phyloP scores from a whole-genome alignment of 2,113 vertebrate species.

The Ploceus nigricollis region DNA sequence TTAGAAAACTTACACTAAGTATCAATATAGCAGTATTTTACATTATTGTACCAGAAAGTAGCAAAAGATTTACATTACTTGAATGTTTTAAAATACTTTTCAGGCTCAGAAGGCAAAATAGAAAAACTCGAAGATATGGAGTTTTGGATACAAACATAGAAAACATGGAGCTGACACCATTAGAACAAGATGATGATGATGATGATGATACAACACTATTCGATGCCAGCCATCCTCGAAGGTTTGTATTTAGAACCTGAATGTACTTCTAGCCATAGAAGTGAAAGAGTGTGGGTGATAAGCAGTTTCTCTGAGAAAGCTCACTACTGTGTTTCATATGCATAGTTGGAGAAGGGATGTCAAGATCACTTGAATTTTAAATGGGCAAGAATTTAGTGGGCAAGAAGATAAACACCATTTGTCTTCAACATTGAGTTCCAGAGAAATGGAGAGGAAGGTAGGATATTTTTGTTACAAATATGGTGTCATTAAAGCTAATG shows the following conservation, averaged over 20 bases:
- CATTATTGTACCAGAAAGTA: background rate
- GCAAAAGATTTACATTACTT: background rate
- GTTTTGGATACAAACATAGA: constrained; percentile 81
- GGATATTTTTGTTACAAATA: constrained; percentile 36
- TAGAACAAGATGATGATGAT: constrained; percentile 80
- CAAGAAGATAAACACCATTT: constrained; percentile 42
- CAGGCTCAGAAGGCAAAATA: constrained; percentile 76
- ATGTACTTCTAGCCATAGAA: background rate
- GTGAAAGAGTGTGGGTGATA: background rate
- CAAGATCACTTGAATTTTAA: constrained; percentile 43
- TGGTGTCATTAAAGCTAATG: background rate
- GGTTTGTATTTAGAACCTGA: constrained; percentile 54
- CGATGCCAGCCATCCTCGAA: constrained; percentile 76
- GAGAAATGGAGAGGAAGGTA: constrained; percentile 38
- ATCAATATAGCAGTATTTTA: background rate
- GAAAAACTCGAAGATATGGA: constrained; percentile 77
- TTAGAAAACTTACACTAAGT: background rate
- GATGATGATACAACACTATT: constrained; percentile 80
- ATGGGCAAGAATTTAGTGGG: constrained; percentile 35
- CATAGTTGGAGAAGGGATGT: constrained; percentile 27
- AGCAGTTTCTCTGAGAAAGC: constrained; percentile 1
- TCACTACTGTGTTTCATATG: constrained; percentile 25
- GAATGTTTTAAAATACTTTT: constrained; percentile 13
- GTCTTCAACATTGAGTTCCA: constrained; percentile 31
- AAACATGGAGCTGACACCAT: constrained; percentile 79